Base-by-base conservation (phyloP, 1,140 invertebrate genomes). In the Odontomachus brunneus region DNA sequence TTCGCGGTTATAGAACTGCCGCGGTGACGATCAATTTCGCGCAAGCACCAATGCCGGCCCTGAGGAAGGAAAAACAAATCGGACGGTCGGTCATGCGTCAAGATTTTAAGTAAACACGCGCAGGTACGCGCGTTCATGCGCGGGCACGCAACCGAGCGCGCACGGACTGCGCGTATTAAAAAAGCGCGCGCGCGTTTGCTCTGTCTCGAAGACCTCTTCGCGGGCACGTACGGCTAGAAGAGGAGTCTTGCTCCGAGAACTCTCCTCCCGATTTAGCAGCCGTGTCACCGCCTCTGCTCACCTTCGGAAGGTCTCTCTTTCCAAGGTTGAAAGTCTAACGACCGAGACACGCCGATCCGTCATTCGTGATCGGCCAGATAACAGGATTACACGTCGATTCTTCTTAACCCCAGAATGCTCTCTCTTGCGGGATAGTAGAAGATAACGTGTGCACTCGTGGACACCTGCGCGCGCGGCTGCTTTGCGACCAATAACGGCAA, bases 91-190 rank as follows among this genome's bases (percentile, higher is more conserved):
- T 78, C 74, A 71, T 84, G 82, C 88, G 86, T 89, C 83, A 84
- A 89, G 89, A 90, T 88, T 89, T 89, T 90, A 89, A 87, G 88
- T 82, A 90, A 90, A 90, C 86, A 90, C 71, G 67, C 69, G 59
- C 65, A 85, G 65, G 76, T 84, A 82, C 82, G 82, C 49, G 59
- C 51, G 72, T 49, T 51, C 69, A 60, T 78, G 73, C 80, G 84
- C n/a, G n/a, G n/a, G n/a, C n/a, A n/a, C n/a, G n/a, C n/a, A n/a
- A n/a, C n/a, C n/a, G n/a, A n/a, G n/a, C n/a, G n/a, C n/a, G n/a
- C 75, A 66, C 67, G 72, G 51, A 19, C 63, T 69, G 69, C 22
- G 33, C 29, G 71, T 74, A 85, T 84, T 88, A 86, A 89, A 89
- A 89, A 87, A 66, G 53, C 82, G 33, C 53, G 55, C 29, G 60